These are phyloP conservation scores for Brachionus manjavacas DNA, from an alignment of 1,140 invertebrate genomes.

Conservation along the genomic window DNA sequence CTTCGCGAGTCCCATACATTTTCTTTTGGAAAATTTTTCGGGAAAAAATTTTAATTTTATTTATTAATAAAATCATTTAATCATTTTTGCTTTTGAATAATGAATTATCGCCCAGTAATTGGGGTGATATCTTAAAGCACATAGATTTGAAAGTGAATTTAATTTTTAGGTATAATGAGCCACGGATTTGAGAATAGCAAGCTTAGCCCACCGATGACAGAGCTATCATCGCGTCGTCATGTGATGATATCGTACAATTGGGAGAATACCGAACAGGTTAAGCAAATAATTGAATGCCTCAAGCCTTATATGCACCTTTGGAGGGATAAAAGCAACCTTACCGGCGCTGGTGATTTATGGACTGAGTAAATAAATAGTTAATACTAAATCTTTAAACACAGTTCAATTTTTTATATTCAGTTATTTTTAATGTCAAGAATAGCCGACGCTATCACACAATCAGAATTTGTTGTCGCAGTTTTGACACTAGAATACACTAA, in stretches of 20 bases:
- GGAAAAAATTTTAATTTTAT: background rate
- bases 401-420: conserved; percentile 35
- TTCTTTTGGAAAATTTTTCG: conserved; percentile 22
- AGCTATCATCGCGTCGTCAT: background rate
- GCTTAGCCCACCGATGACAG: background rate
- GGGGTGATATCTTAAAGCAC: background rate
- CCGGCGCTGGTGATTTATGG: conserved; percentile 34
- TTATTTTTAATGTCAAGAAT: conserved; percentile 40
- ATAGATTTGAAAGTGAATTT: background rate
- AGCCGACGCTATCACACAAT: conserved; percentile 19
- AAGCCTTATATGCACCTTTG: conserved; percentile 28
- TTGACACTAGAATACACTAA: conserved; percentile 13
- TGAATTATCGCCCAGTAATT: background rate
- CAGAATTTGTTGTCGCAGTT: conserved; percentile 34
- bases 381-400: background rate
- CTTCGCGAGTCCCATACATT: background rate
- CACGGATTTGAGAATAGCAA: background rate
- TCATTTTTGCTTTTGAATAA: background rate
- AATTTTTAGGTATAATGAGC: background rate
- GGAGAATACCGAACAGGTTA: conserved; percentile 12
- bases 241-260: conserved; percentile 39
- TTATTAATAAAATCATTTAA: conserved; percentile 13
- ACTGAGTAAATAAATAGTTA: conserved; percentile 40
- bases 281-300: background rate
- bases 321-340: conserved; percentile 22